Conservation (phyloP, 2,888 invertebrate species). For the Zaprionus lineosus region DNA sequence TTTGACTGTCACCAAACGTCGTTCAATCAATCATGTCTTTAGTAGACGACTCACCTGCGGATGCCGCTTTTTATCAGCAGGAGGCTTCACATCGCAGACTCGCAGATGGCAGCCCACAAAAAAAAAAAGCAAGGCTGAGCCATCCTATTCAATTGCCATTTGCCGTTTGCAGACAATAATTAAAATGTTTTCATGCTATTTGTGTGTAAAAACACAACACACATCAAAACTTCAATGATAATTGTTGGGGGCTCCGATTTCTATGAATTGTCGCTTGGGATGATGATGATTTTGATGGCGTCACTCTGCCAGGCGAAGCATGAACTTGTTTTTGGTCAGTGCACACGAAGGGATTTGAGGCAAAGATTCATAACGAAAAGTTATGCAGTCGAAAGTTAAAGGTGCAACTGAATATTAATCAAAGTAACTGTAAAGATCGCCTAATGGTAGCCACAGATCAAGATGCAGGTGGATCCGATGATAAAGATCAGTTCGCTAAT, state of each 20-base stretch:
- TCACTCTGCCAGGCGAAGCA: constrained; percentile 53
- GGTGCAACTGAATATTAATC: constrained; percentile 30
- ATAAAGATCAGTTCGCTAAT: constrained; percentile 31
- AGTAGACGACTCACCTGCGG: neutral
- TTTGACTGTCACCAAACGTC: constrained; percentile 56
- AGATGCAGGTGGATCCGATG: constrained; percentile 20
- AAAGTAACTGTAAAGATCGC: constrained; percentile 15
- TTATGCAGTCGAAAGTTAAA: constrained; percentile 32
- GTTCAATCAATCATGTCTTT: constrained; percentile 51
- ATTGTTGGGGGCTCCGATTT: constrained; percentile 53
- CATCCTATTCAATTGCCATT: constrained; percentile 24
- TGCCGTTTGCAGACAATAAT: constrained; percentile 63
- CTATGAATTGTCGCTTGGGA: constrained; percentile 43
- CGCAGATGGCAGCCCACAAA: too few relatives aligned
- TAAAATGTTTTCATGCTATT: constrained; percentile 64
- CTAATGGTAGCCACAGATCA: constrained; percentile 30
- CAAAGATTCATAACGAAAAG: neutral
- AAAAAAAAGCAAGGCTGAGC: constrained; percentile 21
- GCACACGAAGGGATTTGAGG: constrained; percentile 25
- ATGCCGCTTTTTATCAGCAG: too few relatives aligned
- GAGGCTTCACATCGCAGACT: too few relatives aligned
- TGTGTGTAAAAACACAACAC: constrained; percentile 16
- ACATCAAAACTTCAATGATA: constrained; percentile 51
- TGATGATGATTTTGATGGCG: constrained; percentile 19
- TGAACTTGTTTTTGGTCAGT: constrained; percentile 69